phyloP scores from a whole-genome alignment of 2,888 invertebrate genomes.

The Melanostoma mellinum region DNA sequence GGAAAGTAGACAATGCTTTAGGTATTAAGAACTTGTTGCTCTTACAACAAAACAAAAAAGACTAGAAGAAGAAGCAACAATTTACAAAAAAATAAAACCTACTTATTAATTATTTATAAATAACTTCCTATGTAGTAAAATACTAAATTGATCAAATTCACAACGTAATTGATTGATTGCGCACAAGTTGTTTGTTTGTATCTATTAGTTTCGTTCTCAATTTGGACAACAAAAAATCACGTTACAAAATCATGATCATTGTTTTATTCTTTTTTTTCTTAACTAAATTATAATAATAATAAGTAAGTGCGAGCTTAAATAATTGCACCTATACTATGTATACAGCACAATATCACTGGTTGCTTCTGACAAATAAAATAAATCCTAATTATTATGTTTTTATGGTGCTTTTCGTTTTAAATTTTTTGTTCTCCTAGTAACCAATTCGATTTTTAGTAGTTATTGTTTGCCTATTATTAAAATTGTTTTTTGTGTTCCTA shows the following conservation, averaged over 20 bases:
- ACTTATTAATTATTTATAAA: constrained; percentile 37
- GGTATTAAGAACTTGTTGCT: constrained; percentile 69
- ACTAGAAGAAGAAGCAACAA: constrained; percentile 72
- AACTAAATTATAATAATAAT: constrained; percentile 67
- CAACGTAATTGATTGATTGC: constrained; percentile 66
- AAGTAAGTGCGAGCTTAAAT: constrained; percentile 81
- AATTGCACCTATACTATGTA: constrained; percentile 83
- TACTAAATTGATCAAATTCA: constrained; percentile 50
- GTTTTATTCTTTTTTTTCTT: constrained; percentile 11
- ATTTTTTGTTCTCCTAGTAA: constrained; percentile 23
- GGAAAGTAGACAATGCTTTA: constrained; percentile 70
- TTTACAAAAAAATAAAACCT: constrained; percentile 53
- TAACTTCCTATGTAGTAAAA: constrained; percentile 49
- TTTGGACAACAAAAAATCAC: constrained; percentile 58
- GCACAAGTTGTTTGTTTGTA: background rate
- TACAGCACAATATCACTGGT: constrained; percentile 83
- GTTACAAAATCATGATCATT: constrained; percentile 51
- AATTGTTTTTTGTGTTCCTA: constrained; percentile 23
- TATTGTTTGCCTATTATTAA: constrained; percentile 14
- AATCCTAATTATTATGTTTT: constrained; percentile 62
- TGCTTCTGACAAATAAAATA: constrained; percentile 79
- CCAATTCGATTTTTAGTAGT: constrained; percentile 36
- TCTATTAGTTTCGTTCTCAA: background rate
- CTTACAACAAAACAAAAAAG: constrained; percentile 70
- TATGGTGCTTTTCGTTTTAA: constrained; percentile 27